These are phyloP conservation scores for Apotomis capreana DNA, from an alignment of 2,888 invertebrate genomes.

Conservation along the genomic window DNA sequence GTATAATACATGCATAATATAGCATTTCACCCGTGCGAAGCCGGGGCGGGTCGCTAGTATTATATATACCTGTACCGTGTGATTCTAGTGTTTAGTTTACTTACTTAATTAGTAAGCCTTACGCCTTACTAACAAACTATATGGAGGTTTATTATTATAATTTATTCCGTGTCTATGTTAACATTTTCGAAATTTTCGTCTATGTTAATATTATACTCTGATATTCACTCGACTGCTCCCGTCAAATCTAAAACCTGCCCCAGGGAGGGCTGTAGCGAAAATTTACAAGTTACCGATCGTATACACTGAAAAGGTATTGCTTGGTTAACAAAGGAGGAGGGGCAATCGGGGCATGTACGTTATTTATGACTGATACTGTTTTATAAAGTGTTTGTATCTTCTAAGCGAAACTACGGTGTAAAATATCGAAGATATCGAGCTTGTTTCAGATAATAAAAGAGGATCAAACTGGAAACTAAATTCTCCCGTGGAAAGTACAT, in stretches of 20 bases:
- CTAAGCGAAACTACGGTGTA: conserved; percentile 19
- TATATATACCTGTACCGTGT: too few species aligned
- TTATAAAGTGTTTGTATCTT: conserved; percentile 32
- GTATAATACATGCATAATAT: too few species aligned
- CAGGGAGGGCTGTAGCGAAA: conserved; percentile 12
- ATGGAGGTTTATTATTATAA: too few species aligned
- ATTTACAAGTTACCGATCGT: conserved; percentile 21
- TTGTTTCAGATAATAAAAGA: conserved; percentile 6
- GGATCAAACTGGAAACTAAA: neutral
- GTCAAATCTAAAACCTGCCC: conserved; percentile 17
- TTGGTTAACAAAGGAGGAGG: conserved; percentile 32
- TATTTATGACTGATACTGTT: conserved; percentile 39
- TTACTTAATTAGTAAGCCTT: too few species aligned
- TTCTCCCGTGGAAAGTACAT: too few species aligned
- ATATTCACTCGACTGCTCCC: neutral
- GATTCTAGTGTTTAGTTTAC: too few species aligned
- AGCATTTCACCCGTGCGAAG: too few species aligned
- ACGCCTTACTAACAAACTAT: too few species aligned
- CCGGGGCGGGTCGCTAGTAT: too few species aligned
- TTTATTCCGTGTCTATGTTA: too few species aligned
- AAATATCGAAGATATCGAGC: conserved; percentile 19
- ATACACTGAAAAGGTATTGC: conserved; percentile 28
- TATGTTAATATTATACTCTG: neutral
- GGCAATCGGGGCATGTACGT: conserved; percentile 21
- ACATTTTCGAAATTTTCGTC: too few species aligned